Evolutionary conservation across 1,140 invertebrate genomes (phyloP).

Genomic region (Drosophila lacteicornis): DNA sequence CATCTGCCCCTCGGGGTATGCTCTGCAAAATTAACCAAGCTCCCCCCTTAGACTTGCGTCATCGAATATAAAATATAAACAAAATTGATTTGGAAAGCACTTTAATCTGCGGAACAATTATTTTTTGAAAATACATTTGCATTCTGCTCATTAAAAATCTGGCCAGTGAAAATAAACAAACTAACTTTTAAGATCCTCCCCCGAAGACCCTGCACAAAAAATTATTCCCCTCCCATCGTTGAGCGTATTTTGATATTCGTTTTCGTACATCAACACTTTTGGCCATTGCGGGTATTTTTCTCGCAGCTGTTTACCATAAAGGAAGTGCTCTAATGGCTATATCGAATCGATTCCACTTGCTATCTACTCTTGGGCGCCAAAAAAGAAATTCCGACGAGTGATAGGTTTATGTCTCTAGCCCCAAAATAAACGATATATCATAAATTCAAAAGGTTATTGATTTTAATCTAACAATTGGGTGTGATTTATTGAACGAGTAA

Average conservation of each 20-base stretch:
- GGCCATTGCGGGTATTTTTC: slow-evolving; percentile 36
- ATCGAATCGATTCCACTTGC: slow-evolving; percentile 52
- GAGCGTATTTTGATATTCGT: slow-evolving; percentile 56
- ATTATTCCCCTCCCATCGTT: slow-evolving; percentile 4
- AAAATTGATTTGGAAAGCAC: slow-evolving; percentile 59
- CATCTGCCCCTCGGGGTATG: slow-evolving; percentile 59
- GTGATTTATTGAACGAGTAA: slow-evolving; percentile 33
- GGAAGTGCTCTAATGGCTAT: slow-evolving; percentile 68
- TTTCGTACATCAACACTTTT: slow-evolving; percentile 70
- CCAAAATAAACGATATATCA: slow-evolving; percentile 73
- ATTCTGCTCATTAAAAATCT: slow-evolving; percentile 64
- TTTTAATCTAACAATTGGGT: slow-evolving; percentile 50
- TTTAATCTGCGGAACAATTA: slow-evolving; percentile 46
- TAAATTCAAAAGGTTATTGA: slow-evolving; percentile 56
- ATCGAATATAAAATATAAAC: slow-evolving; percentile 64
- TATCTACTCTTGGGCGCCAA: slow-evolving; percentile 27
- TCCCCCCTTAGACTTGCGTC: slow-evolving; percentile 39
- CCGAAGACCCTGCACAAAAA: background rate
- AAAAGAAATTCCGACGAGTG: slow-evolving; percentile 53
- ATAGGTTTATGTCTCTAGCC: slow-evolving; percentile 63
- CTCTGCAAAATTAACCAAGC: slow-evolving; percentile 11
- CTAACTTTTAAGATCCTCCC: slow-evolving; percentile 11
- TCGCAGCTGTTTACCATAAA: slow-evolving; percentile 74
- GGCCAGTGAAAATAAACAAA: slow-evolving; percentile 41
- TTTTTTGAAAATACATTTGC: slow-evolving; percentile 59